Conservation (phyloP, 2,888 invertebrate species). For the Coelogynopora nodosa region DNA sequence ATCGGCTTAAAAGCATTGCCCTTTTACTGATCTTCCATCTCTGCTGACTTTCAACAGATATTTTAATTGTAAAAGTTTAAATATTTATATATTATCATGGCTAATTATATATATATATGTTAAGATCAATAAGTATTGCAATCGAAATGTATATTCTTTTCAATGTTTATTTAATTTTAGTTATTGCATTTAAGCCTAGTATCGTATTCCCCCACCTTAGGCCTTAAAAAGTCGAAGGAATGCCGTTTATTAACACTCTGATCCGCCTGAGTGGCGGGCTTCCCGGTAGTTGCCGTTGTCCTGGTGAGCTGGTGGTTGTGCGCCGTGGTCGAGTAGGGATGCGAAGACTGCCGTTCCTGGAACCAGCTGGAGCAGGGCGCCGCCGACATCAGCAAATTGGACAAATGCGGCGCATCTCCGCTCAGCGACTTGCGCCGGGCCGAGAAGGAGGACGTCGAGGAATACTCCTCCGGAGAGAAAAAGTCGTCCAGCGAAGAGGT, state of each 20-base stretch:
- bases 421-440: background rate
- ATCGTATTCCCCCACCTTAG: no score
- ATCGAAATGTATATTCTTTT: no score
- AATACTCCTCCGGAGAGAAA: background rate
- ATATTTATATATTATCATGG: no score
- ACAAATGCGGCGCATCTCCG: background rate
- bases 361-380: background rate
- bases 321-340: background rate
- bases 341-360: background rate
- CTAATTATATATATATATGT: no score
- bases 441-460: background rate
- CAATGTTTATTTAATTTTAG: no score
- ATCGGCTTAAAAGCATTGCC: no score
- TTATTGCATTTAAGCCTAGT: no score
- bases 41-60: no score
- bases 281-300: background rate
- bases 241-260: background rate
- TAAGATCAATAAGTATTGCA: no score
- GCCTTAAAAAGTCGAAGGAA: background rate
- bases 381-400: background rate
- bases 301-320: background rate
- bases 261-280: background rate
- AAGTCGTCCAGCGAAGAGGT: background rate
- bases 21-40: no score
- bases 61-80: no score